phyloP scores from a whole-genome alignment of 2,797 vertebrate genomes.

The Hirundo rustica region DNA sequence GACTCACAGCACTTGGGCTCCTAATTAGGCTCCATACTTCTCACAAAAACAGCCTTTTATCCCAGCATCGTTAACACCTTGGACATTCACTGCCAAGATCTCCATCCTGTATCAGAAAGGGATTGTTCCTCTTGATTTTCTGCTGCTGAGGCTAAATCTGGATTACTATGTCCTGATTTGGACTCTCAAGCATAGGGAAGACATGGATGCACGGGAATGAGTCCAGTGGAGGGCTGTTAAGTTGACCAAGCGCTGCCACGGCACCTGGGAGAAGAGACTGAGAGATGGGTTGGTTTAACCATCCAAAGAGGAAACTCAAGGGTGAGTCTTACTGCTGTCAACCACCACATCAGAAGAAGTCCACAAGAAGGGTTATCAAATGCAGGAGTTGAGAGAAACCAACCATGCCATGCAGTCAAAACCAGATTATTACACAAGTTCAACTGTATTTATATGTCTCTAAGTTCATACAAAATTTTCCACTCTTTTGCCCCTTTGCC shows the following conservation, averaged over 20 bases:
- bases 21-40: neutral
- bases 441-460: neutral
- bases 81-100: neutral
- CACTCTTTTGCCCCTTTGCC: neutral
- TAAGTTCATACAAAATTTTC: neutral
- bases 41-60: neutral
- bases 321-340: neutral
- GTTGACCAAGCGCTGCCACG: neutral
- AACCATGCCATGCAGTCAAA: neutral
- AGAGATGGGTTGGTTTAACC: neutral
- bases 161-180: neutral
- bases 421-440: neutral
- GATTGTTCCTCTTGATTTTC: neutral
- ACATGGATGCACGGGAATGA: neutral
- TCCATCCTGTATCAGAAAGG: neutral
- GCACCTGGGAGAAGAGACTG: neutral
- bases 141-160: neutral
- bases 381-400: neutral
- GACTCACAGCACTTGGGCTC: neutral
- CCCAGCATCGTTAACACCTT: neutral
- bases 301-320: neutral
- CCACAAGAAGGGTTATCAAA: neutral
- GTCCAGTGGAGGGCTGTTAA: neutral
- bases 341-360: neutral
- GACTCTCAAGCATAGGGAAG: neutral